Conservation (phyloP, 2,888 invertebrate species). For the Girardia tigrina region DNA sequence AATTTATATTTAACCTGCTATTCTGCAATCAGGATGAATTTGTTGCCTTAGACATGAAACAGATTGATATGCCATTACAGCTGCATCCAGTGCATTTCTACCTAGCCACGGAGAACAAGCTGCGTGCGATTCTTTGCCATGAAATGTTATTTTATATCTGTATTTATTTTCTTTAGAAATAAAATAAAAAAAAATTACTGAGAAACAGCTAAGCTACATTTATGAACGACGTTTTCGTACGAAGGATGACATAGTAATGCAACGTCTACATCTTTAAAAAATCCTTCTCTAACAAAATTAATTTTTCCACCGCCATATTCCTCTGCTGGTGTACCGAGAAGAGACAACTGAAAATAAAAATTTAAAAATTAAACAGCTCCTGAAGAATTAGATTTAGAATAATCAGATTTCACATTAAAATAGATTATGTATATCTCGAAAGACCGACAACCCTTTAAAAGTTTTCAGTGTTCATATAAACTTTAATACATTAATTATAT, state of each 20-base stretch:
- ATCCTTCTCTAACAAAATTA: constrained; percentile 38
- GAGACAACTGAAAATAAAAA: background rate
- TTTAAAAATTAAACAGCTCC: too few relatives aligned
- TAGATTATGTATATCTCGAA: too few relatives aligned
- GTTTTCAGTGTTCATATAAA: too few relatives aligned
- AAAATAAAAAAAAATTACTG: background rate
- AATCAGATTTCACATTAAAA: too few relatives aligned
- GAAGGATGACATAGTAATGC: constrained; percentile 40
- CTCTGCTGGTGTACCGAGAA: constrained; percentile 39
- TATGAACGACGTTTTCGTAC: constrained; percentile 38
- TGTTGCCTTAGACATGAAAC: constrained; percentile 32
- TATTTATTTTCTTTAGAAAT: background rate
- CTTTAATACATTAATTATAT: too few relatives aligned
- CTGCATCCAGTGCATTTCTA: constrained; percentile 50
- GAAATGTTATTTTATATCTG: constrained; percentile 34
- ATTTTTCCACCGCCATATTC: constrained; percentile 40
- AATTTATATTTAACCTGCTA: constrained; percentile 31
- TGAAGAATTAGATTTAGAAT: too few relatives aligned
- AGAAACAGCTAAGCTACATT: constrained; percentile 34
- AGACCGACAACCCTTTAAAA: too few relatives aligned
- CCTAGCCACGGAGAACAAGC: constrained; percentile 45
- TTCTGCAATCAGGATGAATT: constrained; percentile 6
- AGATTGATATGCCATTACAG: constrained; percentile 37
- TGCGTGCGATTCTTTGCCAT: constrained; percentile 41
- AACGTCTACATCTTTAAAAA: constrained; percentile 39